Conservation (phyloP, 2,113 vertebrate genomes). For the Spea bombifrons region DNA sequence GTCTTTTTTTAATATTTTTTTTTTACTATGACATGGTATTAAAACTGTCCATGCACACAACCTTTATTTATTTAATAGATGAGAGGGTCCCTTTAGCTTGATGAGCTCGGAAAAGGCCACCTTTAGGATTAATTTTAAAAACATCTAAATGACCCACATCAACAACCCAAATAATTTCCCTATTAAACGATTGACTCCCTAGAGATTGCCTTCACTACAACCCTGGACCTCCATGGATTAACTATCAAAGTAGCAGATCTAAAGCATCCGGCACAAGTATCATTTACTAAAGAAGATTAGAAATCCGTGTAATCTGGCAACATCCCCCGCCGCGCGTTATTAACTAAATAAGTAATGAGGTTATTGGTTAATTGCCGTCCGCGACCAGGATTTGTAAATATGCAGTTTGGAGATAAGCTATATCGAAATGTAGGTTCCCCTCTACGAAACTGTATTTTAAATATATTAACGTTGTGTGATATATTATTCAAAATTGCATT, state of each 20-base stretch:
- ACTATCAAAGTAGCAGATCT: slow-evolving; percentile 1
- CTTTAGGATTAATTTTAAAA: too few relatives aligned
- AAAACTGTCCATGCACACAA: too few relatives aligned
- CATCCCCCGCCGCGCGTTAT: slow-evolving; percentile 9
- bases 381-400: slow-evolving; percentile 4
- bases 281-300: slow-evolving; percentile 34
- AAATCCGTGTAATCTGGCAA: slow-evolving; percentile 24
- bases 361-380: not conserved
- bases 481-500: too few relatives aligned
- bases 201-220: not conserved
- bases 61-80: too few relatives aligned
- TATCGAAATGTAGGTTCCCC: too few relatives aligned
- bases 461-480: too few relatives aligned
- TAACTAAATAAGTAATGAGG: slow-evolving; percentile 17
- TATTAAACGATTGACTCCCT: not conserved
- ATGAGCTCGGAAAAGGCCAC: too few relatives aligned
- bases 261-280: not conserved
- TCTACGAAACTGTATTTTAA: too few relatives aligned
- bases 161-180: not conserved
- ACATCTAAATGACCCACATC: not conserved
- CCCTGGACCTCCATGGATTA: not conserved
- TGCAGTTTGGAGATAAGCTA: not conserved
- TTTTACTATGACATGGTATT: too few relatives aligned
- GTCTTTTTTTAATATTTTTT: too few relatives aligned
- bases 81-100: too few relatives aligned